Evolutionary conservation across 2,888 invertebrate species (phyloP).

Genomic region (Sesia apiformis): DNA sequence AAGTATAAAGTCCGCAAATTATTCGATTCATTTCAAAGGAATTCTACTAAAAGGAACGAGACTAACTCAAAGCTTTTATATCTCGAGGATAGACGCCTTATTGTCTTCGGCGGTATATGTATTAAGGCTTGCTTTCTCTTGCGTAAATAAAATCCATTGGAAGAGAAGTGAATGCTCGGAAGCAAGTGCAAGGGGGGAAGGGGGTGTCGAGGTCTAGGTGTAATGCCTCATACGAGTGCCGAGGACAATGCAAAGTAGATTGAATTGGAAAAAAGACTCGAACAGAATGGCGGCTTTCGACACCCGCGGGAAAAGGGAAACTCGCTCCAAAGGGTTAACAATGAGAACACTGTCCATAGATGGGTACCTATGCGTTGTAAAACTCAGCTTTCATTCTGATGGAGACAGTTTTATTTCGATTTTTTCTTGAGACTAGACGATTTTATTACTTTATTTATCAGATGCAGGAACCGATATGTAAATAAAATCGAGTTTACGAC

Average conservation of each 20-base stretch:
- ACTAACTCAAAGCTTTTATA: constrained; percentile 75
- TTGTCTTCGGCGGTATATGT: constrained; percentile 71
- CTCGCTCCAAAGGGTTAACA: constrained; percentile 57
- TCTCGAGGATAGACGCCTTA: constrained; percentile 68
- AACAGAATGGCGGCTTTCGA: constrained; percentile 58
- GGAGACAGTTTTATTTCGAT: constrained; percentile 9
- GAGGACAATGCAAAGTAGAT: constrained; percentile 73
- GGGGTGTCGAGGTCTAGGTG: constrained; percentile 51
- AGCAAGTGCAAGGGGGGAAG: constrained; percentile 48
- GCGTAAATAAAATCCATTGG: constrained; percentile 72
- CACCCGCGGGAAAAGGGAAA: constrained; percentile 48
- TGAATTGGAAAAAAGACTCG: constrained; percentile 71
- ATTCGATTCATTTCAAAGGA: constrained; percentile 74
- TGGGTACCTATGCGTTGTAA: constrained; percentile 24
- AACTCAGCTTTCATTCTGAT: constrained; percentile 14
- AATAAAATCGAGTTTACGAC: not conserved
- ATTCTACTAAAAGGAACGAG: constrained; percentile 67
- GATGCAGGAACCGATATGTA: not conserved
- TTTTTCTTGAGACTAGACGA: constrained; percentile 5
- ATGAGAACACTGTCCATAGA: constrained; percentile 48
- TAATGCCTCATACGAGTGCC: constrained; percentile 70
- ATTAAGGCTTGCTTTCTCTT: constrained; percentile 72
- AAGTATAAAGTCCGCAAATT: constrained; percentile 66
- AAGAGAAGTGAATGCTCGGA: constrained; percentile 49
- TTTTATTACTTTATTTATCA: constrained; percentile 8